A percentile compares a stretch with the other conserved stretches of the same genome.
Conservation (phyloP, 2,113 vertebrate genomes). For the Brienomyrus brachyistius region DNA sequence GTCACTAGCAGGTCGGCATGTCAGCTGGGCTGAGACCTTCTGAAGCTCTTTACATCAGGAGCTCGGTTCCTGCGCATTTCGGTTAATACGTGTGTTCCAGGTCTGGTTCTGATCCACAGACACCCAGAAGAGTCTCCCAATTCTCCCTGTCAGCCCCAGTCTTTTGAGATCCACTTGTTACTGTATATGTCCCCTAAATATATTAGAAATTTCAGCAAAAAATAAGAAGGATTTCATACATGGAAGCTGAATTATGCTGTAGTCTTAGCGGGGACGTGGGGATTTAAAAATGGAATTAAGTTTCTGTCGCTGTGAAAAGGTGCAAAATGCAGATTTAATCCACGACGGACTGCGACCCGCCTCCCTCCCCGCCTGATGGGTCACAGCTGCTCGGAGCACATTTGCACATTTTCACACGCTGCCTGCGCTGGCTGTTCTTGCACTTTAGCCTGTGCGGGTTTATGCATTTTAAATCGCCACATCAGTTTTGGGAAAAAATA, state of each 20-base stretch:
- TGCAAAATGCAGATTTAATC: background rate
- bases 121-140: background rate
- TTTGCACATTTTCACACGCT: background rate
- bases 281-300: background rate
- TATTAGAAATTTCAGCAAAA: background rate
- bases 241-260: background rate
- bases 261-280: background rate
- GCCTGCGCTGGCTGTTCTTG: background rate
- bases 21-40: background rate
- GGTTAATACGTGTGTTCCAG: background rate
- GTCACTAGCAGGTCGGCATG: background rate
- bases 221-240: background rate
- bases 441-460: background rate
- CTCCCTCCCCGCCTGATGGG: background rate
- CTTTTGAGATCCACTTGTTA: background rate
- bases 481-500: background rate
- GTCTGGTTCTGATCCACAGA: background rate
- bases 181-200: background rate
- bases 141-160: background rate
- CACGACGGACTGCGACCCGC: background rate
- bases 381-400: background rate
- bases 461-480: background rate
- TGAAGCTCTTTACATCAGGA: background rate
- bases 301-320: background rate
- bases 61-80: background rate